Evolutionary conservation across 2,888 invertebrate genomes (phyloP).

Genomic region (Mantis religiosa): DNA sequence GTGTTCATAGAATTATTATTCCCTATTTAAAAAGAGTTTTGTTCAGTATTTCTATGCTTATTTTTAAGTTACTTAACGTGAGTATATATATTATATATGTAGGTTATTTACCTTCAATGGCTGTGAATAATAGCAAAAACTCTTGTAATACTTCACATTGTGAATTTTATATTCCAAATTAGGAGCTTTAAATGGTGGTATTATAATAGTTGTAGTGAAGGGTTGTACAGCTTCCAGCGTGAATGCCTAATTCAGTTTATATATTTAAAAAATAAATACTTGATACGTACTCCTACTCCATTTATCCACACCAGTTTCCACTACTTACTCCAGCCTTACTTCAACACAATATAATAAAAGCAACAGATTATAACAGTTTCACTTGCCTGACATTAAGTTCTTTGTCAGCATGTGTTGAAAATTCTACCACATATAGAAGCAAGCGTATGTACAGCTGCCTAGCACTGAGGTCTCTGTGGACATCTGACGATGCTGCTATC

Average conservation of each 20-base stretch:
- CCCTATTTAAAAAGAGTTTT: background rate
- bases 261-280: background rate
- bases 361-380: too few relatives aligned
- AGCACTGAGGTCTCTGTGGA: too few relatives aligned
- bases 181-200: background rate
- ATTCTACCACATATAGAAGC: too few relatives aligned
- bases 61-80: background rate
- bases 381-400: too few relatives aligned
- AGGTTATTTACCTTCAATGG: background rate
- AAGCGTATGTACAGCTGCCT: too few relatives aligned
- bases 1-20: background rate
- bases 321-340: too few relatives aligned
- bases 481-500: too few relatives aligned
- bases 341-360: too few relatives aligned
- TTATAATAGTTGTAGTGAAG: background rate
- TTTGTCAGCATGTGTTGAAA: too few relatives aligned
- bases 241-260: background rate
- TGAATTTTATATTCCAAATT: background rate
- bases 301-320: too few relatives aligned
- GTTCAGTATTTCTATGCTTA: background rate
- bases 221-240: background rate
- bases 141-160: background rate
- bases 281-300: background rate
- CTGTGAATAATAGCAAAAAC: background rate
- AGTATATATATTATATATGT: background rate